phyloP scores from a whole-genome alignment of 2,797 vertebrate species.

The Acomys russatus region DNA sequence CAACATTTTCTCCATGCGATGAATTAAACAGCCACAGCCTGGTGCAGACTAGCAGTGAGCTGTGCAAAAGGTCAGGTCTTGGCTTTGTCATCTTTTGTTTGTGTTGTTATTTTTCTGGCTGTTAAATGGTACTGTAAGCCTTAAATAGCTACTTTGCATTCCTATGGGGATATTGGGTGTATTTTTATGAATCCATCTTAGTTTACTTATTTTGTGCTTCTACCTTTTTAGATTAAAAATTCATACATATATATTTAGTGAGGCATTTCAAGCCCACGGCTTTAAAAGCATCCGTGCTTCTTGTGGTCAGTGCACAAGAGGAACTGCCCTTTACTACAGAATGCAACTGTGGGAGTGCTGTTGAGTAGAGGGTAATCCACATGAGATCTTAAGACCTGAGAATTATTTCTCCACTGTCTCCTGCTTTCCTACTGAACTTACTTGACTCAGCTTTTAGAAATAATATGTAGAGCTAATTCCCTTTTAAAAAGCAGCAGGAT shows the following conservation, averaged over 20 bases:
- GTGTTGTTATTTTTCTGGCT: conserved; percentile 75
- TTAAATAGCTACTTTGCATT: conserved; percentile 81
- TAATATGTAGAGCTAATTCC: conserved; percentile 81
- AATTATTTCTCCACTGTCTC: conserved; percentile 60
- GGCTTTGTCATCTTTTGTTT: conserved; percentile 73
- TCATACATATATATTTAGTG: conserved; percentile 59
- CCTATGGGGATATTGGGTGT: conserved; percentile 67
- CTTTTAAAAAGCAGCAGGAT: conserved; percentile 76
- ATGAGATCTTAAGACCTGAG: conserved; percentile 31
- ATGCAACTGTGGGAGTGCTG: background rate
- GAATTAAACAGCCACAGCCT: conserved; percentile 71
- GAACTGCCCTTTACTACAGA: conserved; percentile 49
- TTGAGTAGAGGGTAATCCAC: background rate
- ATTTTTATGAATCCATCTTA: conserved; percentile 69
- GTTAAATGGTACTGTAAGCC: conserved; percentile 59
- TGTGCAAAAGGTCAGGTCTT: conserved; percentile 62
- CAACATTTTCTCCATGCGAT: conserved; percentile 54
- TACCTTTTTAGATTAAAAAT: conserved; percentile 72
- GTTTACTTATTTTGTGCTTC: conserved; percentile 67
- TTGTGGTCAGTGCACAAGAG: conserved; percentile 61
- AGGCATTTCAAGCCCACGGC: conserved; percentile 61
- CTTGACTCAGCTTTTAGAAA: conserved; percentile 79
- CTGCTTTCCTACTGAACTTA: conserved; percentile 72
- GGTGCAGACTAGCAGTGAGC: conserved; percentile 29
- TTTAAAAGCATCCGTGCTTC: conserved; percentile 68